phyloP scores from a whole-genome alignment of 2,113 vertebrate genomes.

The Sialia sialis region DNA sequence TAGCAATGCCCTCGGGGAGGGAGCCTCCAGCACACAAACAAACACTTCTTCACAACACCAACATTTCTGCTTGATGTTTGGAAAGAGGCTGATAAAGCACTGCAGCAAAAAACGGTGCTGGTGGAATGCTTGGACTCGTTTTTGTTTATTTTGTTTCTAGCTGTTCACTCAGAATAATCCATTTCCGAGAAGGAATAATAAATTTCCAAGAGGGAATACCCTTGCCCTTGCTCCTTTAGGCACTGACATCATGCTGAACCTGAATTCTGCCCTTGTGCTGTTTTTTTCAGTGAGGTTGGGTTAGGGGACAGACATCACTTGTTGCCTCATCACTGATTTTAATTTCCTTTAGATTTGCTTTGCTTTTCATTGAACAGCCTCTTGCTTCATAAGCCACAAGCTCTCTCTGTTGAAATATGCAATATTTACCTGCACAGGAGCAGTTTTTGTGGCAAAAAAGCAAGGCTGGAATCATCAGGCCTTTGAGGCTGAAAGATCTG shows the following conservation, averaged over 20 bases:
- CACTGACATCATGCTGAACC: fast-evolving
- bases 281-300: not conserved
- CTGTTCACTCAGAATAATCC: not conserved
- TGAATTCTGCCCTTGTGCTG: not conserved
- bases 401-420: not conserved
- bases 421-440: not conserved
- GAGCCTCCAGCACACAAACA: not conserved
- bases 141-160: not conserved
- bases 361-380: not conserved
- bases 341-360: not conserved
- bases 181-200: not conserved
- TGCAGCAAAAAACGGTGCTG: not conserved
- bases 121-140: no score
- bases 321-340: not conserved
- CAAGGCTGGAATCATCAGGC: not conserved
- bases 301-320: not conserved
- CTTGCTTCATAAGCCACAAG: not conserved
- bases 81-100: not conserved
- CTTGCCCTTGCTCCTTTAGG: not conserved
- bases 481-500: not conserved
- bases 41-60: not conserved
- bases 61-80: not conserved
- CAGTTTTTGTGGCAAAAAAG: not conserved
- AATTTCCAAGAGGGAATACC: not conserved
- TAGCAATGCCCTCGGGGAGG: not conserved